Conservation (phyloP, 2,113 vertebrate species). For the Toxostoma redivivum region DNA sequence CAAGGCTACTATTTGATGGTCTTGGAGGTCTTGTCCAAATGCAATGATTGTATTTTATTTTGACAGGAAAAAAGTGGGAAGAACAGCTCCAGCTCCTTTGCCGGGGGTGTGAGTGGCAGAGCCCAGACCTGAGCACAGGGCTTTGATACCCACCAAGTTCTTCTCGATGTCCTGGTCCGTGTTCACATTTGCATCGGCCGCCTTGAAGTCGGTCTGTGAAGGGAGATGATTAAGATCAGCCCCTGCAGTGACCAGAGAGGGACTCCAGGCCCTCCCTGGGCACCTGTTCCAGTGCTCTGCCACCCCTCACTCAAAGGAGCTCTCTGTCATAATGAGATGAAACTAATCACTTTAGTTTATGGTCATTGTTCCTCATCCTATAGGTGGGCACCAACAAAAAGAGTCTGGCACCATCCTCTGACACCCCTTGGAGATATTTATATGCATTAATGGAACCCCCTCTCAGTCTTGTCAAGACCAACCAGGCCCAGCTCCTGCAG, state of each 20-base stretch:
- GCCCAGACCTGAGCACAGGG: fast-evolving
- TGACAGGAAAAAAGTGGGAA: not conserved
- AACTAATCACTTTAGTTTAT: not conserved
- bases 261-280: not conserved
- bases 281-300: not conserved
- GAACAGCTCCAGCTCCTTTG: not conserved
- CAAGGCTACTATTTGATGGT: no score
- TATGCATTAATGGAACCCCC: not conserved
- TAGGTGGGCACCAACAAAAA: not conserved
- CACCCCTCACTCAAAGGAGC: not conserved
- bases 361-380: not conserved
- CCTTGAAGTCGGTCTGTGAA: slow-evolving; percentile 76
- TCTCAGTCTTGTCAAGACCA: not conserved
- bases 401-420: not conserved
- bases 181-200: slow-evolving; percentile 53
- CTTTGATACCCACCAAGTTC: slow-evolving; percentile 69
- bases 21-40: not conserved
- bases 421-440: not conserved
- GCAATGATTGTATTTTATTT: not conserved
- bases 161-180: slow-evolving; percentile 79
- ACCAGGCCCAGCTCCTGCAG: not conserved
- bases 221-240: not conserved
- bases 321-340: fast-evolving
- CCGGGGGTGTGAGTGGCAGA: not conserved
- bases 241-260: not conserved